A percentile compares a stretch with the other conserved stretches of the same genome.
phyloP scores from a whole-genome alignment of 2,797 vertebrate species.

The Lithobates sylvaticus region DNA sequence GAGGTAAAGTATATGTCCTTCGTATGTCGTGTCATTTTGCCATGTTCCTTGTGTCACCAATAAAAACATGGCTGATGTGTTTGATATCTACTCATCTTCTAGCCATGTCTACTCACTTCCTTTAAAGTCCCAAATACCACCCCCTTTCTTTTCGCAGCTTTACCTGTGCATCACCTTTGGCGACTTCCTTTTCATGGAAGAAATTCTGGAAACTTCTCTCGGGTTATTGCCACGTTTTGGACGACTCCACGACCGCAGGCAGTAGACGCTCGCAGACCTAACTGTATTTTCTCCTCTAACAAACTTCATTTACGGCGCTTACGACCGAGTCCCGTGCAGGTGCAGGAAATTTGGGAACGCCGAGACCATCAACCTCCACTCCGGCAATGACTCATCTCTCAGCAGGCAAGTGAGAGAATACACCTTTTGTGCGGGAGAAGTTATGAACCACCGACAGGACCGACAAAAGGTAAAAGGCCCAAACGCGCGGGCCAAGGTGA shows the following conservation, averaged over 20 bases:
- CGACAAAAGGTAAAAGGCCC: conserved; percentile 22
- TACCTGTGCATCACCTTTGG: background rate
- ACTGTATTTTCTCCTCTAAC: conserved; percentile 19
- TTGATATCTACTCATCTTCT: no score
- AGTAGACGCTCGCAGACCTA: background rate
- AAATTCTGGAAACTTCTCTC: background rate
- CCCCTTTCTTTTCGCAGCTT: no score
- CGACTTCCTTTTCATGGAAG: background rate
- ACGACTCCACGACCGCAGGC: background rate
- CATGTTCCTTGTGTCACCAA: no score
- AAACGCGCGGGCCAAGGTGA: conserved; percentile 41
- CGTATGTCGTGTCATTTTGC: no score
- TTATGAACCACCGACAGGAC: conserved; percentile 30
- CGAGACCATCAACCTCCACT: conserved; percentile 2
- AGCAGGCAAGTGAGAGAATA: conserved; percentile 24
- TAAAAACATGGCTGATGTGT: no score
- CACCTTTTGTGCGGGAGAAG: conserved; percentile 14
- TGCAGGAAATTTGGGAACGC: conserved; percentile 9
- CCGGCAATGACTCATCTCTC: background rate
- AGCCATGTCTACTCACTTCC: no score
- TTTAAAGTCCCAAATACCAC: no score
- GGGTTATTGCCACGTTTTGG: background rate
- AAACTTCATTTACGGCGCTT: background rate
- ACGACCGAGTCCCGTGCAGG: conserved; percentile 26
- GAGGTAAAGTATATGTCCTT: no score